These are phyloP conservation scores for Eriosoma lanigerum DNA, from an alignment of 1,140 invertebrate species.

Conservation along the genomic window DNA sequence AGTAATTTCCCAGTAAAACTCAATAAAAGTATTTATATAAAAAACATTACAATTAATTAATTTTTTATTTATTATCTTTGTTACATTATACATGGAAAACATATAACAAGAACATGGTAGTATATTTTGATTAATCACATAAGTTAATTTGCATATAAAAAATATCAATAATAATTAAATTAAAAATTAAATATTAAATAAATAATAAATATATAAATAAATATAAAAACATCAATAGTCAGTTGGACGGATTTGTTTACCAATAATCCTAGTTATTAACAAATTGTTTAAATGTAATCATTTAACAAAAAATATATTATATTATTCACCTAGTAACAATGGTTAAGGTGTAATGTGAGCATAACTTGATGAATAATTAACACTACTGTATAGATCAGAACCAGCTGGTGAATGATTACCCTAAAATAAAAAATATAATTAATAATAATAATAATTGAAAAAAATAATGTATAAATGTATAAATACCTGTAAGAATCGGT, in stretches of 20 bases:
- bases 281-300: conserved; percentile 10
- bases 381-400: conserved; percentile 62
- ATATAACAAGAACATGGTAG: conserved; percentile 42
- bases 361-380: conserved; percentile 62
- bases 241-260: conserved; percentile 44
- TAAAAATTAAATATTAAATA: conserved; percentile 47
- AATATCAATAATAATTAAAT: not conserved
- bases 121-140: conserved; percentile 43
- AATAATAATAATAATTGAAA: too few relatives aligned
- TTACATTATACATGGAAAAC: conserved; percentile 29
- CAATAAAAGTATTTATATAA: not conserved
- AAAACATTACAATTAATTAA: not conserved
- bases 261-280: conserved; percentile 32
- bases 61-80: conserved; percentile 24
- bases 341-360: conserved; percentile 57
- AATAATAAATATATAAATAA: conserved; percentile 47
- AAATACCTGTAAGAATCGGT: conserved; percentile 60
- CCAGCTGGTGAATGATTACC: conserved; percentile 59
- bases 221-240: conserved; percentile 36
- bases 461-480: too few relatives aligned
- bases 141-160: conserved; percentile 46
- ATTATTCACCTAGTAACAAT: conserved; percentile 44
- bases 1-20: too few relatives aligned
- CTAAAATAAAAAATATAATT: conserved; percentile 55
- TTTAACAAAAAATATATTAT: conserved; percentile 25